phyloP scores from a whole-genome alignment of 2,888 invertebrate genomes.

The Periphyllus acericola region DNA sequence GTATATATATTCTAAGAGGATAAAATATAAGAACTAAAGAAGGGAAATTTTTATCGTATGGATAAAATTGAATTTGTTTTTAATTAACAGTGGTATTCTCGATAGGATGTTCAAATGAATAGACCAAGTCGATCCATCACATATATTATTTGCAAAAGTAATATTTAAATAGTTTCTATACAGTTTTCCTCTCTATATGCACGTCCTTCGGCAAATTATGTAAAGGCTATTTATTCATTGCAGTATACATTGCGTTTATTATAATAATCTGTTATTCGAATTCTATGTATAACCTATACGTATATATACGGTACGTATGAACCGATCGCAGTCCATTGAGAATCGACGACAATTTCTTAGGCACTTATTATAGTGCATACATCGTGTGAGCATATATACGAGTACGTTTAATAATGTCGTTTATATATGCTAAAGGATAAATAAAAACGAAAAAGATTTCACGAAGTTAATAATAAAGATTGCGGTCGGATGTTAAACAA shows the following conservation, averaged over 20 bases:
- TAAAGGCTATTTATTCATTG: not conserved
- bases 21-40: conserved; percentile 14
- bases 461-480: conserved; percentile 21
- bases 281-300: not conserved
- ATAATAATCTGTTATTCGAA: not conserved
- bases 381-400: not conserved
- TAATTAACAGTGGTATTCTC: not conserved
- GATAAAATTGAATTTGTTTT: not conserved
- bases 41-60: not conserved
- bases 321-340: not conserved
- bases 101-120: not conserved
- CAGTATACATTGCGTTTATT: not conserved
- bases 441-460: conserved; percentile 1
- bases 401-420: not conserved
- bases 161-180: not conserved
- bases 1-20: conserved; percentile 5
- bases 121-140: not conserved
- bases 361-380: not conserved
- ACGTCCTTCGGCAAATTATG: not conserved
- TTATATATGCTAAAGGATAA: not conserved
- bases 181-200: not conserved
- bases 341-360: not conserved
- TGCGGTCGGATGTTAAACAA: conserved; percentile 7
- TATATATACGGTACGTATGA: not conserved
- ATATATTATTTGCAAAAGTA: not conserved